Evolutionary conservation across 2,888 invertebrate species (phyloP), one percentile per base, ranked within the genome.

Genomic region (Ligdia adustata): DNA sequence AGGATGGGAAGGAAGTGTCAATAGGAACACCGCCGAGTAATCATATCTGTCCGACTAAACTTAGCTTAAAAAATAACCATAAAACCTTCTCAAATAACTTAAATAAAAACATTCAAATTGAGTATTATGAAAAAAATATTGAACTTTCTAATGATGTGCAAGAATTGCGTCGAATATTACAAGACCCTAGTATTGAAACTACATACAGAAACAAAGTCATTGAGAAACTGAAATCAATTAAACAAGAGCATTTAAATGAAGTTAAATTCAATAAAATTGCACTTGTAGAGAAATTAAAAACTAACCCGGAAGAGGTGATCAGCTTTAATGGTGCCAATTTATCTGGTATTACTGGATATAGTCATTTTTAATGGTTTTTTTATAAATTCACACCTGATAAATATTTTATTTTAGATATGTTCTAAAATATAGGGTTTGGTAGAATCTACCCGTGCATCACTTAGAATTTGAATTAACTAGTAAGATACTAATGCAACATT

Each of bases 291-390:
- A 71, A 79, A 53, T 42, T 81, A 1, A 86, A 82, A 58, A 15
- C 44, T 0, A 71, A 82, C 57, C 70, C 82, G 1, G 72, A 82
- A 45, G 79, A 80, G 11, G 31, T 84, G 1, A 55, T 89, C 35
- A 67, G 69, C 29, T 90, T 90, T 66, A 72, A 72, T 35, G 89
- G 90, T 4, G 69, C 81, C 1, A 90, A 90, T 66, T 66, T 88
- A 26, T 69, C 69, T 14, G 57, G 62, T 20, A 57, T 90, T 22
- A 51, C 71, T 27, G 89, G 89, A 11, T 90, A 90, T 67, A 64
- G 2, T 13, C 22, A 4, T 0, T 7, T n/a, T 22, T 7, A 6
- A 6, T 22, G 22, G n/a, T n/a, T n/a, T n/a, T n/a, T n/a, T n/a
- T n/a, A n/a, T n/a, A n/a, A n/a, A n/a, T n/a, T n/a, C n/a, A n/a